Evolutionary conservation across 2,888 invertebrate species (phyloP).

Genomic region (Nephrotoma flavescens): DNA sequence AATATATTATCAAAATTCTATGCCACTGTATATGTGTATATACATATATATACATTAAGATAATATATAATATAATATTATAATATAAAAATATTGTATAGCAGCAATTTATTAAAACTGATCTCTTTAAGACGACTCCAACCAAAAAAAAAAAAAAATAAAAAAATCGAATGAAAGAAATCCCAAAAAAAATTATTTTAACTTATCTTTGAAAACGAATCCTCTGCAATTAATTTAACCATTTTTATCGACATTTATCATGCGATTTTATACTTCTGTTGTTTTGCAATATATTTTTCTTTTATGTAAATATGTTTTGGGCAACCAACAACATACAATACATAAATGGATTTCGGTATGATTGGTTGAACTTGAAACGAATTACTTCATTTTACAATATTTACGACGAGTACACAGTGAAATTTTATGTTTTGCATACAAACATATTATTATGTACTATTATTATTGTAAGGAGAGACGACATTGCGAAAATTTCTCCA

Average conservation of each 20-base stretch:
- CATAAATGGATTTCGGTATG: not conserved
- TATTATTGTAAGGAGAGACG: no score
- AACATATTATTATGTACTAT: no score
- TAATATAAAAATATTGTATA: not conserved
- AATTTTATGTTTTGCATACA: not conserved
- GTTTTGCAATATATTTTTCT: not conserved
- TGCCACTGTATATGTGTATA: not conserved
- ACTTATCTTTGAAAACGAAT: not conserved
- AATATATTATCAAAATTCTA: not conserved
- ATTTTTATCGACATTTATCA: constrained; percentile 6
- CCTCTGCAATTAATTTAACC: not conserved
- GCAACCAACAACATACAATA: not conserved
- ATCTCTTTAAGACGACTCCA: not conserved
- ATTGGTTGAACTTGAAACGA: not conserved
- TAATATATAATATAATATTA: not conserved
- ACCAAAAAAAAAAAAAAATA: not conserved
- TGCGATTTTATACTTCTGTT: not conserved
- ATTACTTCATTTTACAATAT: not conserved
- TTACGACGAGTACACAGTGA: not conserved
- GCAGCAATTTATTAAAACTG: not conserved
- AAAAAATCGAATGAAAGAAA: not conserved
- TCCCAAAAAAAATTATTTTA: not conserved
- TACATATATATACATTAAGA: not conserved
- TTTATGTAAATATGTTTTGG: not conserved
- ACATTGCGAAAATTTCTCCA: not conserved